phyloP scores from a whole-genome alignment of 2,888 invertebrate species.

The Proisotoma minuta region DNA sequence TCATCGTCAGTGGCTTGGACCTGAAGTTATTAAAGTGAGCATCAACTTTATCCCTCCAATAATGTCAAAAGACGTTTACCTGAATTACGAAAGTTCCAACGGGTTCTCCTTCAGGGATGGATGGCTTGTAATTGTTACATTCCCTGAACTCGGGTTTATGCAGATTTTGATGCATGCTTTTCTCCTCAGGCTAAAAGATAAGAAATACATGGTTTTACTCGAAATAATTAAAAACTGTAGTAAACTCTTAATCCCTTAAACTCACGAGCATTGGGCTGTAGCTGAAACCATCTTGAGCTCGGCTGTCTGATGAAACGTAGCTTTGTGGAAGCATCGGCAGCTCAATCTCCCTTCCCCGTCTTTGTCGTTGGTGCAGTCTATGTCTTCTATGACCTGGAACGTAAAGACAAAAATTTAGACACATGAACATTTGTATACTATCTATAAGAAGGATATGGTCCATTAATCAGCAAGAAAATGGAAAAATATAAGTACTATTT shows the following conservation, averaged over 20 bases:
- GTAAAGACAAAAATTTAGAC: neutral
- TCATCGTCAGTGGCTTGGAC: conserved; percentile 70
- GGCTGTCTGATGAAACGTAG: conserved; percentile 26
- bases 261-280: conserved; percentile 8
- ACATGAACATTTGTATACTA: no score
- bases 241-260: neutral
- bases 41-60: neutral
- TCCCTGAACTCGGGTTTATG: conserved; percentile 82
- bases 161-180: conserved; percentile 26
- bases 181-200: neutral
- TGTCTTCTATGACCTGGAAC: conserved; percentile 19
- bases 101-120: conserved; percentile 72
- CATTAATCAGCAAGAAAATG: no score
- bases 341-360: conserved; percentile 32
- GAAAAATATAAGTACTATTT: no score
- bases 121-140: conserved; percentile 75
- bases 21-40: conserved; percentile 50
- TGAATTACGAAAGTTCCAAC: conserved; percentile 69
- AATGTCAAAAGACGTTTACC: conserved; percentile 52
- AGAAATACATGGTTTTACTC: neutral
- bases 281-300: conserved; percentile 18
- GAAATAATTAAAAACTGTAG: neutral
- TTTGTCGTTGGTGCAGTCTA: conserved; percentile 38
- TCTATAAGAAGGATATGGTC: no score
- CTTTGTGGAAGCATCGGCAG: conserved; percentile 26